Base-by-base conservation (phyloP, 2,888 invertebrate species). In the Rhaphigaster nebulosa region DNA sequence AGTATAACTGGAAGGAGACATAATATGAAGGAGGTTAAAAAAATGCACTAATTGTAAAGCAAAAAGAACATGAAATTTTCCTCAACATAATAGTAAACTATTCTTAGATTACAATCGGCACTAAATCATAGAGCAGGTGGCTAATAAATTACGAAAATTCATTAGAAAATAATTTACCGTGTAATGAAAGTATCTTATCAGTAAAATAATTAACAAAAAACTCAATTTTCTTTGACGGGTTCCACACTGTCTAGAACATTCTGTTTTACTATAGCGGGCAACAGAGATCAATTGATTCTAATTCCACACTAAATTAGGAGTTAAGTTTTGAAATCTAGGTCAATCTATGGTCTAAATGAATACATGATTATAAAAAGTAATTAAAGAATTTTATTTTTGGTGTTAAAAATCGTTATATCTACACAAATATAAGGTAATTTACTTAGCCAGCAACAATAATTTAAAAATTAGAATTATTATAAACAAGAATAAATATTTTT, bases 231-330 rank as follows among this genome's bases (percentile, higher is more conserved):
- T 38, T 76, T 34, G 18, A 8, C 1, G 8, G 70, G 20, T 38
- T 38, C 70, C 70, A 8, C 0, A 23, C 38, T 20, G 70, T 76
- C 38, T 38, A 38, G 70, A 76, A 76, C 38, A 38, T 76, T 38
- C 34, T 76, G 20, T 76, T 76, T 29, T n/a, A 56, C 6, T n/a
- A 60, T 13, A 10, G 20, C 29, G 5, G 5, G 38, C 70, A 76
- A 76, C 70, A 8, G 20, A 4, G 70, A 76, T 76, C 70, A 76
- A 76, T 76, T 76, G 34, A 76, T 20, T 76, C 70, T 18, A 34
- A 34, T 76, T 76, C 70, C 70, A 76, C 34, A 10, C 34, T 76
- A 76, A 76, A 76, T 76, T 76, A 76, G 34, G 70, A 76, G 20
- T 38, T 76, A 20, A 38, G 5, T 76, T 76, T 38, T 18, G 20